Evolutionary conservation across 2,888 invertebrate species (phyloP), one percentile per base, ranked within the genome.

Genomic region (Scrobipalpa costella): DNA sequence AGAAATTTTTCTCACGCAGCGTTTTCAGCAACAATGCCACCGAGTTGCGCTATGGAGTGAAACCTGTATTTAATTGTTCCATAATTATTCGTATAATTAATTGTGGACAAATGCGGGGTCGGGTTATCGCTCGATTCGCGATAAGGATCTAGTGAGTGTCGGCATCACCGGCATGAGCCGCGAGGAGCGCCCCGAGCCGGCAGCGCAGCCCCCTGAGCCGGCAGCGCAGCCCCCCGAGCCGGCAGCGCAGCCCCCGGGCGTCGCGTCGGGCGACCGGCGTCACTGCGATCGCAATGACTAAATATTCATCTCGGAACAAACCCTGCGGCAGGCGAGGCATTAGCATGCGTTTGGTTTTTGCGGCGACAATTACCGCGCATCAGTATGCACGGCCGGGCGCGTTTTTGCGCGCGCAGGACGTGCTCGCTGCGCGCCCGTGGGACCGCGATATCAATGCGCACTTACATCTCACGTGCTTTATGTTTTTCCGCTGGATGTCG

Each of bases 331-430:
- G 19, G 36, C 70, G 71, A 75, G 82, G 83, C 83, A 84, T 86
- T 81, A 83, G 79, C 80, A 83, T 85, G 83, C 86, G 83, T 75
- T 80, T 74, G 76, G 83, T 88, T 88, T 88, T 88, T 89, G 85
- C 73, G 52, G 75, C 73, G 75, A 80, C 84, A 86, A 89, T 88
- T 88, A 86, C 81, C 75, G 75, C 76, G 80, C 84, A 86, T 88
- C 88, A 83, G 86, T 85, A 87, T 88, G 88, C 89, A 77, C 71
- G 70, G 69, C 62, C 67, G 67, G 65, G 63, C 62, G 67, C 67
- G 63, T 63, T 61, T 68, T 68, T 71, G 66, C 70, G n/a, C 67
- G 70, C 69, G 66, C 77, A 68, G 50, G 33, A 57, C 61, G 63
- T 63, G 65, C 61, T 11, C 60, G 63, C 27, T 60, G 65, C 61